Percentiles rank a stretch among this genome's conserved stretches.
Evolutionary conservation across 2,888 invertebrate genomes (phyloP).

Genomic region (Coleophora deauratella): DNA sequence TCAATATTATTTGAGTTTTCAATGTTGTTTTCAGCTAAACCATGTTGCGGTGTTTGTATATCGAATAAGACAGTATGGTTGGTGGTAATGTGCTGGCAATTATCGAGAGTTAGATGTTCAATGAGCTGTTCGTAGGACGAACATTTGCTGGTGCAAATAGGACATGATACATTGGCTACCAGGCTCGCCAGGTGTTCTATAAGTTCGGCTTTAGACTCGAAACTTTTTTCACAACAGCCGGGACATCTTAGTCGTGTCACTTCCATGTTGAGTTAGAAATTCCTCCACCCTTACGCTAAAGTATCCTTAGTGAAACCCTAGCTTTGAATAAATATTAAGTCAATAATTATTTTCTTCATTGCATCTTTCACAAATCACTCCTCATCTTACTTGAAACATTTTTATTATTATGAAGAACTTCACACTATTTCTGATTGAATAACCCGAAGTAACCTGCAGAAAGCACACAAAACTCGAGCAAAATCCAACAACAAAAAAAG

Average conservation of each 20-base stretch:
- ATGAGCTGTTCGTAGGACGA: conserved; percentile 69
- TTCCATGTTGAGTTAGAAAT: conserved; percentile 54
- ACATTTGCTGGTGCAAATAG: conserved; percentile 71
- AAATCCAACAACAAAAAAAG: conserved; percentile 14
- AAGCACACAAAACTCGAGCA: conserved; percentile 32
- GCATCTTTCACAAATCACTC: conserved; percentile 30
- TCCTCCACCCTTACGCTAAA: too few relatives aligned
- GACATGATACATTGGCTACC: conserved; percentile 70
- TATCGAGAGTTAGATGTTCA: conserved; percentile 68
- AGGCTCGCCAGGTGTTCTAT: conserved; percentile 66
- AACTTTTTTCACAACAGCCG: conserved; percentile 77
- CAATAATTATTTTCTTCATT: too few relatives aligned
- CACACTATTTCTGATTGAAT: conserved; percentile 46
- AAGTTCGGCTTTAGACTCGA: conserved; percentile 71
- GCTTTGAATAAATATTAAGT: too few relatives aligned
- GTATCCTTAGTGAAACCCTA: too few relatives aligned
- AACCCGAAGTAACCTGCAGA: conserved; percentile 43
- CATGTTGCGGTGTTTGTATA: not conserved
- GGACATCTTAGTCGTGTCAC: conserved; percentile 70
- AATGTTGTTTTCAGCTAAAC: conserved; percentile 9
- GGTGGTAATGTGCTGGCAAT: conserved; percentile 26
- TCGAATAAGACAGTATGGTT: not conserved
- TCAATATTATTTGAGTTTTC: conserved; percentile 3
- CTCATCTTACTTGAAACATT: conserved; percentile 40
- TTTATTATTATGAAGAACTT: conserved; percentile 60